phyloP scores from a whole-genome alignment of 2,797 vertebrate species.

The Gobio occitaniae region DNA sequence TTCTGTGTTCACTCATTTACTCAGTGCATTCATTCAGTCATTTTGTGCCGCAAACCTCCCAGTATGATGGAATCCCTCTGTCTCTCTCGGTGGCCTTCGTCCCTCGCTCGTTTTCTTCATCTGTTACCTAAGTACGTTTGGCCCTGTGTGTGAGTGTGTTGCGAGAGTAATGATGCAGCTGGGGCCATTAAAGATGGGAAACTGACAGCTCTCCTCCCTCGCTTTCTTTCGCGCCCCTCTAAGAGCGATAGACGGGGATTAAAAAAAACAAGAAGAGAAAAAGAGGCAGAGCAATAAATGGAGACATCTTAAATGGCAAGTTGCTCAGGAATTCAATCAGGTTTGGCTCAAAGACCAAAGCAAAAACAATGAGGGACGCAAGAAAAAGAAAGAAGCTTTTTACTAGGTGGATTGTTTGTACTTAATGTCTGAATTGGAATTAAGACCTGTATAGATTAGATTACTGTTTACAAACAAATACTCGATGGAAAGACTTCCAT shows the following conservation, averaged over 20 bases:
- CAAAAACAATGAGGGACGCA: slow-evolving; percentile 47
- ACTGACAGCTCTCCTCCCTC: slow-evolving; percentile 73
- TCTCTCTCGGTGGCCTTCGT: slow-evolving; percentile 39
- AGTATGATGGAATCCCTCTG: slow-evolving; percentile 49
- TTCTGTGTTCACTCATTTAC: slow-evolving; percentile 56
- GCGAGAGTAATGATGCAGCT: slow-evolving; percentile 75
- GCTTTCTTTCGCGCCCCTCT: slow-evolving; percentile 48
- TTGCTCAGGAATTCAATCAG: slow-evolving; percentile 63
- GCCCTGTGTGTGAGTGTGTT: slow-evolving; percentile 70
- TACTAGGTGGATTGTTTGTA: slow-evolving; percentile 11
- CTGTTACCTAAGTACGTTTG: slow-evolving; percentile 60
- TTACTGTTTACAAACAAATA: slow-evolving; percentile 28
- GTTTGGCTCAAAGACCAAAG: slow-evolving; percentile 55
- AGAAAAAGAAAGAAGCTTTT: slow-evolving; percentile 56
- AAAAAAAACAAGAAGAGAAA: slow-evolving; percentile 67
- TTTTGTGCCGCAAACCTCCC: slow-evolving; percentile 63
- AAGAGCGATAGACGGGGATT: slow-evolving; percentile 73
- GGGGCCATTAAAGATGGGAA: slow-evolving; percentile 76
- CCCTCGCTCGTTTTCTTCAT: slow-evolving; percentile 51
- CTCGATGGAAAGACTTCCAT: background rate
- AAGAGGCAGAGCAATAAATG: slow-evolving; percentile 73
- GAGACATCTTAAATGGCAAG: slow-evolving; percentile 75
- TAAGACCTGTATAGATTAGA: slow-evolving; percentile 8
- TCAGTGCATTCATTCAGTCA: slow-evolving; percentile 64
- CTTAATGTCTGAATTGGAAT: slow-evolving; percentile 25